Evolutionary conservation across 2,888 invertebrate species (phyloP).

Genomic region (Hyposoter didymator): DNA sequence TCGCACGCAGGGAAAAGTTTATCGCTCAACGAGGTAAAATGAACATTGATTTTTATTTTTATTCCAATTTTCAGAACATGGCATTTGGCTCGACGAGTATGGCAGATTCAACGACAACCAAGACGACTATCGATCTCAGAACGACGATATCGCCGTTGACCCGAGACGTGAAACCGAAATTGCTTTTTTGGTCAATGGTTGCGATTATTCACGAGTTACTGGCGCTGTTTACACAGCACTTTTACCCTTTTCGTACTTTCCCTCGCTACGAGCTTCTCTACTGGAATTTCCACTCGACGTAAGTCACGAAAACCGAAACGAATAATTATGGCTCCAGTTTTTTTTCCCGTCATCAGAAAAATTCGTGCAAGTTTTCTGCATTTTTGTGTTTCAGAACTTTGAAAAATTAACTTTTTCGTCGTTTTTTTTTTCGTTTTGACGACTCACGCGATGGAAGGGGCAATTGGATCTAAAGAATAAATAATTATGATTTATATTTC

Average conservation of each 20-base stretch:
- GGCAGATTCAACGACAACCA: constrained; percentile 78
- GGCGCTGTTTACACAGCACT: constrained; percentile 90
- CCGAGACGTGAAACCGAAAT: constrained; percentile 77
- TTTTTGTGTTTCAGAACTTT: too few species aligned
- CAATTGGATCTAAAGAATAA: background rate
- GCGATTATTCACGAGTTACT: constrained; percentile 81
- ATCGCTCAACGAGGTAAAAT: too few species aligned
- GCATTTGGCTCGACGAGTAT: constrained; percentile 81
- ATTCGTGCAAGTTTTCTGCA: too few species aligned
- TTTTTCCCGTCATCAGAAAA: too few species aligned
- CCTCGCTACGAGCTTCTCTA: constrained; percentile 89
- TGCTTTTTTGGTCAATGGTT: constrained; percentile 82
- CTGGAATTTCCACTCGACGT: constrained; percentile 93
- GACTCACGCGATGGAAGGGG: background rate
- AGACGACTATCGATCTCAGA: constrained; percentile 73
- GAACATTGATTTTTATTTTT: background rate
- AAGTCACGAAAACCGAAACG: constrained; percentile 79
- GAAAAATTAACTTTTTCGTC: too few species aligned
- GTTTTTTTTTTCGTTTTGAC: background rate
- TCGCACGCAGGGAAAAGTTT: too few species aligned
- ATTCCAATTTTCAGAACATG: constrained; percentile 75
- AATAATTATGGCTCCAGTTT: background rate
- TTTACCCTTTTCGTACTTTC: constrained; percentile 90
- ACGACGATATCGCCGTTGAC: constrained; percentile 69
- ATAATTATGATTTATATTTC: constrained; percentile 36